Percentiles rank a stretch among this genome's conserved stretches.
Evolutionary conservation across 2,888 invertebrate genomes (phyloP).

Genomic region (Drosophila neotestacea): DNA sequence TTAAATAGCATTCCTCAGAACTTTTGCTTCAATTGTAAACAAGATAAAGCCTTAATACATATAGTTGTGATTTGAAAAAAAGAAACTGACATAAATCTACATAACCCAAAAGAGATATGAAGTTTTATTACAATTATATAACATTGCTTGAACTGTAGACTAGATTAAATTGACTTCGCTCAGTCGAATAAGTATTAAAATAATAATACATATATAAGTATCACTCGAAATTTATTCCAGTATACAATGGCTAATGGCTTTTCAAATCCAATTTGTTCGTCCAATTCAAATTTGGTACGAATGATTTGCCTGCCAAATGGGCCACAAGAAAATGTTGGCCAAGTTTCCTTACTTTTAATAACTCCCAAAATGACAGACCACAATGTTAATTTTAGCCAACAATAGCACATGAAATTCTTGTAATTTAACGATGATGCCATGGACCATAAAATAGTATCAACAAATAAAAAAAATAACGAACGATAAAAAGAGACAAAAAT

Average conservation of each 20-base stretch:
- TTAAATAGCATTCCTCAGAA: too few species aligned
- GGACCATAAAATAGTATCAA: conserved; percentile 42
- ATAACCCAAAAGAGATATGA: too few species aligned
- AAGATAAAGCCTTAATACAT: too few species aligned
- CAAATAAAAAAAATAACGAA: conserved; percentile 6
- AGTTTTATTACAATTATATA: too few species aligned
- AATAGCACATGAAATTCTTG: conserved; percentile 40
- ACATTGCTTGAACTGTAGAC: too few species aligned
- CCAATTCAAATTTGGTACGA: background rate
- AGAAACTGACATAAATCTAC: too few species aligned
- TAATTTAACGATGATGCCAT: conserved; percentile 55
- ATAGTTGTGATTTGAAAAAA: too few species aligned
- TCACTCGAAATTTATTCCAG: too few species aligned
- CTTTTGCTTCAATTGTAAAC: too few species aligned
- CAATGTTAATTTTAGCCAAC: conserved; percentile 13
- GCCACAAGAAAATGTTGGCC: conserved; percentile 17
- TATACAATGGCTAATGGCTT: background rate
- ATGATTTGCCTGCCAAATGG: background rate
- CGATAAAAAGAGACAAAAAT: background rate
- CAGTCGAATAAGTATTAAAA: too few species aligned
- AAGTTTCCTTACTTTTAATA: conserved; percentile 10
- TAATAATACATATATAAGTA: too few species aligned
- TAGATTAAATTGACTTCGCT: too few species aligned
- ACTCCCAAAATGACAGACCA: conserved; percentile 19
- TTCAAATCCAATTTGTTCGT: background rate